Evolutionary conservation across 2,113 vertebrate species (phyloP).

Genomic region (Mola mola): DNA sequence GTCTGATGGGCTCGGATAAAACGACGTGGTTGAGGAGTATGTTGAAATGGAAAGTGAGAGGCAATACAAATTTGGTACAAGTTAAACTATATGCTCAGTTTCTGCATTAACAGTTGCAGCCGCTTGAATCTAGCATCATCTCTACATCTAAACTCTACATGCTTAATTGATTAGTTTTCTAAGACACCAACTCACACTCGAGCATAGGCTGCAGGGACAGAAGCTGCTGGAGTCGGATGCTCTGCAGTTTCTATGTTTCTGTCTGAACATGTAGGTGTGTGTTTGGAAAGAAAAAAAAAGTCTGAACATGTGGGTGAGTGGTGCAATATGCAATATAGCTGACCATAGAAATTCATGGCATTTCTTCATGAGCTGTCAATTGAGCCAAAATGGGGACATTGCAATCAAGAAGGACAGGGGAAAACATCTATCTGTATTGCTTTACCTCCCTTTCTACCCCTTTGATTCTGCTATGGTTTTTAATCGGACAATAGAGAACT

Average conservation of each 20-base stretch:
- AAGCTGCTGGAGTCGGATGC: constrained; percentile 39
- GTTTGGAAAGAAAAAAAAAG: too few species aligned
- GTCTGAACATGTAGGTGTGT: constrained; percentile 60
- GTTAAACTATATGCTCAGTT: neutral
- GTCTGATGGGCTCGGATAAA: constrained; percentile 3
- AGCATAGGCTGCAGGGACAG: constrained; percentile 26
- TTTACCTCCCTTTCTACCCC: constrained; percentile 10
- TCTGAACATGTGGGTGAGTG: constrained; percentile 65
- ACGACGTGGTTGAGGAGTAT: neutral
- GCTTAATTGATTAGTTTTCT: too few species aligned
- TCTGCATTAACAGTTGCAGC: constrained; percentile 3
- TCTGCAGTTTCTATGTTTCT: constrained; percentile 37
- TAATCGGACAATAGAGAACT: constrained; percentile 13
- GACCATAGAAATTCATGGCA: constrained; percentile 18
- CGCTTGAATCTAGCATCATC: constrained; percentile 10
- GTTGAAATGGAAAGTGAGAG: neutral
- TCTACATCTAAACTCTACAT: too few species aligned
- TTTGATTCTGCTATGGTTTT: constrained; percentile 5
- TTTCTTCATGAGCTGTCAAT: constrained; percentile 9
- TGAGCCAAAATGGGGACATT: constrained; percentile 9
- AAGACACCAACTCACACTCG: constrained; percentile 6
- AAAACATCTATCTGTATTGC: neutral
- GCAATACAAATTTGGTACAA: neutral
- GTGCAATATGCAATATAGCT: constrained; percentile 43
- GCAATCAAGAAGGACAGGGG: neutral